Conservation (phyloP, 1,140 invertebrate genomes). For the Trichonephila clavipes region DNA sequence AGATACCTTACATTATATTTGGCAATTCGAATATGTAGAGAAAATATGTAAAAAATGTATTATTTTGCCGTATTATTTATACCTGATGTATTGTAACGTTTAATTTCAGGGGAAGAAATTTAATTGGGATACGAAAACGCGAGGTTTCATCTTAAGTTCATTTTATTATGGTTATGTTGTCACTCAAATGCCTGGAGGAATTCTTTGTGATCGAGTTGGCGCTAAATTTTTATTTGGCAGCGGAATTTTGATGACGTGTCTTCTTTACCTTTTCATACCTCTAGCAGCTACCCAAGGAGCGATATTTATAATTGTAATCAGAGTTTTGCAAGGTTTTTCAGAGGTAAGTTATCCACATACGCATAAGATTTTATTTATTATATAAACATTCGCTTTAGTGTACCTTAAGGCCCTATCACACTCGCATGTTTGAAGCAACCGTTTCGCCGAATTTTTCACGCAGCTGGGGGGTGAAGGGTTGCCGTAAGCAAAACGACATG, state of each 20-base stretch:
- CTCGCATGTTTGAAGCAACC: no score
- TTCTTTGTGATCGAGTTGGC: constrained; percentile 88
- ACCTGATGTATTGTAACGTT: background rate
- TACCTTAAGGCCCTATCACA: no score
- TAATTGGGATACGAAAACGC: constrained; percentile 76
- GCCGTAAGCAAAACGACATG: no score
- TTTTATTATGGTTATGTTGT: constrained; percentile 94
- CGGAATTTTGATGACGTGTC: constrained; percentile 58
- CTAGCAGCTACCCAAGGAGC: constrained; percentile 78
- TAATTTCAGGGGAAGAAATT: constrained; percentile 50
- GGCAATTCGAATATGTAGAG: no score
- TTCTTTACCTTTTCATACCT: constrained; percentile 69
- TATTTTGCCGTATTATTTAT: no score
- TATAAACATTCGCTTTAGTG: no score
- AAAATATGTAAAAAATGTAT: no score
- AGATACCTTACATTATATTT: no score
- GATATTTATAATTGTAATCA: constrained; percentile 80
- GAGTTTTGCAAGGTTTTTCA: constrained; percentile 80
- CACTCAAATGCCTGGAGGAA: constrained; percentile 90
- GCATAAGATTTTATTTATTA: no score
- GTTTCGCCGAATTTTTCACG: no score
- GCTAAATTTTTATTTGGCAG: constrained; percentile 92
- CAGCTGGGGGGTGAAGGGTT: no score
- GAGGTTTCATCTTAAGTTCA: constrained; percentile 86
- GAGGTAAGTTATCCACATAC: constrained; percentile 78